Percentiles rank a stretch among this genome's conserved stretches.
phyloP scores from a whole-genome alignment of 2,113 vertebrate genomes.

The Gadus macrocephalus region DNA sequence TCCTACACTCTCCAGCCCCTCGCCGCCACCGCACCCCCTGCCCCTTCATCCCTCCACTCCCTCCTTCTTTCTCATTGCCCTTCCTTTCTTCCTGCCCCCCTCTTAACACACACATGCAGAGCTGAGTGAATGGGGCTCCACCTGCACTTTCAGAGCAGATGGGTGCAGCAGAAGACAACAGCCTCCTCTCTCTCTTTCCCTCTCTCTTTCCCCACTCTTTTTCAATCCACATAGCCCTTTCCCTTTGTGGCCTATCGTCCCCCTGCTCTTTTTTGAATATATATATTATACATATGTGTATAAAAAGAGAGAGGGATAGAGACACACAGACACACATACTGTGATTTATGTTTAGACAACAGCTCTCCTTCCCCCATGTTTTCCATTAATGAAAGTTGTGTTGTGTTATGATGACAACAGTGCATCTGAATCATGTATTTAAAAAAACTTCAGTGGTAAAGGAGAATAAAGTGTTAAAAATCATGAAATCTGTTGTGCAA shows the following conservation, averaged over 20 bases:
- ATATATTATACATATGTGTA: neutral
- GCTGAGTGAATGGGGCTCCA: slow-evolving; percentile 74
- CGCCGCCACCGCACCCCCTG: slow-evolving; percentile 2
- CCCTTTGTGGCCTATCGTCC: slow-evolving; percentile 39
- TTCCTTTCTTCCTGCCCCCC: slow-evolving; percentile 65
- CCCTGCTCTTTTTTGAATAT: slow-evolving; percentile 37
- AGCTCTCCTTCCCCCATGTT: no score
- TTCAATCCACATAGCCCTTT: slow-evolving; percentile 23
- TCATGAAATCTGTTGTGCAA: slow-evolving; percentile 26
- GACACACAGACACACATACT: no score
- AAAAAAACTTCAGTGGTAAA: neutral
- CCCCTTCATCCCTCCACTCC: slow-evolving; percentile 64
- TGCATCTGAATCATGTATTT: neutral
- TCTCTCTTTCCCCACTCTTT: slow-evolving; percentile 14
- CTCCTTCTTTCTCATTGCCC: slow-evolving; percentile 62
- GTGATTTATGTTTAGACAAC: no score
- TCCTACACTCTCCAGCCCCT: slow-evolving; percentile 8
- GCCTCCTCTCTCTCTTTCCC: slow-evolving; percentile 59
- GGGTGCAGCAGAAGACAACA: slow-evolving; percentile 72
- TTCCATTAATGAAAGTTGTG: no score
- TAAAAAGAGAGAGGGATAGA: no score
- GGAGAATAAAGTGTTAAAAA: slow-evolving; percentile 27
- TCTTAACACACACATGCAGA: slow-evolving; percentile 51
- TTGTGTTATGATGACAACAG: neutral
- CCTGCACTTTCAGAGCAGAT: slow-evolving; percentile 78